Evolutionary conservation across 2,113 vertebrate genomes (phyloP).

Genomic region (Alligator sinensis): DNA sequence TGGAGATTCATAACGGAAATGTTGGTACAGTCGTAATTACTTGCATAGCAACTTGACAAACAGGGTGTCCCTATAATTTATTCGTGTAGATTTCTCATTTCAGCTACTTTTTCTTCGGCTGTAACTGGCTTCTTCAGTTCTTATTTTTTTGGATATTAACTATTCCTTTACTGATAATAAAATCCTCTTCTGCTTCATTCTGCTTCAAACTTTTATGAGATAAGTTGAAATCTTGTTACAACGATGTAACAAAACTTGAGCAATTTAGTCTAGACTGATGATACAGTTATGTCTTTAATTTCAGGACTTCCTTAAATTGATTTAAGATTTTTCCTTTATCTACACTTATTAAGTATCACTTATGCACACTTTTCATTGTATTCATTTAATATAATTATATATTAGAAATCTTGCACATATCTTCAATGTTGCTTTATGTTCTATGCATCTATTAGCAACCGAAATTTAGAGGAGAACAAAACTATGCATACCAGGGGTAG

Average conservation of each 20-base stretch:
- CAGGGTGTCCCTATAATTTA: background rate
- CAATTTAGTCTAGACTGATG: conserved; percentile 4
- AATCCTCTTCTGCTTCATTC: conserved; percentile 9
- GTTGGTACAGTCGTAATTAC: conserved; percentile 11
- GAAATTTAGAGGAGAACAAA: background rate
- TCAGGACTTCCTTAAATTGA: background rate
- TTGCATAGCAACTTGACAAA: background rate
- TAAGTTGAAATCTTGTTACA: background rate
- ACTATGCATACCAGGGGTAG: no score
- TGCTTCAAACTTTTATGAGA: background rate
- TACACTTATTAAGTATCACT: background rate
- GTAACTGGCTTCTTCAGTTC: background rate
- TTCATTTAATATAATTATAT: conserved; percentile 1
- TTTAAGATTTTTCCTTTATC: background rate
- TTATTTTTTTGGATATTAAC: background rate
- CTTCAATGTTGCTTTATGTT: background rate
- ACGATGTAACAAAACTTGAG: background rate
- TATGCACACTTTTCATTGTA: background rate
- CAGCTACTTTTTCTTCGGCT: background rate
- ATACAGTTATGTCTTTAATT: background rate
- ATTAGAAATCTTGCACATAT: background rate
- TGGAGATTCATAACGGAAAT: conserved; percentile 3
- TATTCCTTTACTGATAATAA: background rate
- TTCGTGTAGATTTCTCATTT: background rate
- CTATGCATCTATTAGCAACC: background rate